Evolutionary conservation across 2,113 vertebrate species (phyloP).

Genomic region (Sarotherodon lohbergeri): DNA sequence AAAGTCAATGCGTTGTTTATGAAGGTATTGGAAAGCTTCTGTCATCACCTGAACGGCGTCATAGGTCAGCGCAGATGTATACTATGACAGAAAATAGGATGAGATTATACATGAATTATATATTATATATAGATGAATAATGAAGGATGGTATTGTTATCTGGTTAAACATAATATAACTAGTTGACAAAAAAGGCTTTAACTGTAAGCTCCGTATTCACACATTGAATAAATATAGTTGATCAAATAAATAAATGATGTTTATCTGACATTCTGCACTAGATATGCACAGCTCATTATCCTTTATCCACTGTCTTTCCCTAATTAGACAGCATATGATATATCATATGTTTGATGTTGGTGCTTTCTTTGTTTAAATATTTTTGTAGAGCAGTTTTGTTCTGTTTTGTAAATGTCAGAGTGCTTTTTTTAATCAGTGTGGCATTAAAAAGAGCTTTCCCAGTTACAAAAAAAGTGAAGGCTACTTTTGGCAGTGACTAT

Average conservation of each 20-base stretch:
- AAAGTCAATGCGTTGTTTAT: slow-evolving; percentile 95
- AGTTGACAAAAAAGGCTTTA: background rate
- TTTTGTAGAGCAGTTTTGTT: background rate
- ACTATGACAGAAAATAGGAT: slow-evolving; percentile 62
- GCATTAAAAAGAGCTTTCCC: background rate
- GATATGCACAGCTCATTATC: background rate
- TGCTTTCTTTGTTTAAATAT: background rate
- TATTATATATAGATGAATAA: background rate
- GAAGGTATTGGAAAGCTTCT: slow-evolving; percentile 91
- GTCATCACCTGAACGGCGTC: slow-evolving; percentile 99
- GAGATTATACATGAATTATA: background rate
- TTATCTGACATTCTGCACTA: background rate
- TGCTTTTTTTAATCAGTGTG: background rate
- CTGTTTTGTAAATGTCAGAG: slow-evolving; percentile 4
- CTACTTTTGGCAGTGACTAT: background rate
- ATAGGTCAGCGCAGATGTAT: slow-evolving; percentile 95
- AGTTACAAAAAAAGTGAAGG: fast-evolving
- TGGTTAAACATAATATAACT: background rate
- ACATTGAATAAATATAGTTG: background rate
- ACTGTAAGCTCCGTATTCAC: background rate
- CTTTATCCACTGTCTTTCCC: background rate
- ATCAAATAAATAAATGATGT: background rate
- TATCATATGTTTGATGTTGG: background rate
- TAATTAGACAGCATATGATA: background rate
- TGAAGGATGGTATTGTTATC: fast-evolving